Evolutionary conservation across 1,140 invertebrate species (phyloP).

Genomic region (Eubasilissa regina): DNA sequence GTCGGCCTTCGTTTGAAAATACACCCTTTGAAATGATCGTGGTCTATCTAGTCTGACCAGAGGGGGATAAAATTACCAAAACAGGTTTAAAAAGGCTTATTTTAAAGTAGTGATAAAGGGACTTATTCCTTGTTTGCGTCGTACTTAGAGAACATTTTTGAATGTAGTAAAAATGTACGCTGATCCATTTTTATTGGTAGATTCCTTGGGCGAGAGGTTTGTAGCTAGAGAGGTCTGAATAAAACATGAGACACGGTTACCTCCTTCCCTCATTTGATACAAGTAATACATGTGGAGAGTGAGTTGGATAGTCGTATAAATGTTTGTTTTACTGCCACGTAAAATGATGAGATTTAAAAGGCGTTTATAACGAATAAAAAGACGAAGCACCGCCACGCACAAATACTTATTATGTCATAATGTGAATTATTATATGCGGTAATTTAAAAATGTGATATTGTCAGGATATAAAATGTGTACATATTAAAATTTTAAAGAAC

Average conservation of each 20-base stretch:
- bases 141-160: background rate
- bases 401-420: too few relatives aligned
- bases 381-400: background rate
- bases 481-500: too few relatives aligned
- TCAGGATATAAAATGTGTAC: too few relatives aligned
- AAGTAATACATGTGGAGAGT: conserved; percentile 11
- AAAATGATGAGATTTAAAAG: conserved; percentile 40
- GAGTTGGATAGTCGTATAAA: conserved; percentile 23
- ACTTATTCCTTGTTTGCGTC: background rate
- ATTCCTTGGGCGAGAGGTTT: conserved; percentile 11
- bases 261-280: conserved; percentile 5
- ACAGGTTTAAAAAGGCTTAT: background rate
- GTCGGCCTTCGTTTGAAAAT: conserved; percentile 4
- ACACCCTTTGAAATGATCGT: conserved; percentile 4
- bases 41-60: conserved; percentile 20
- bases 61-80: background rate
- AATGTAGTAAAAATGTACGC: background rate
- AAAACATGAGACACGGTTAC: conserved; percentile 31
- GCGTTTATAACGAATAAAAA: conserved; percentile 4
- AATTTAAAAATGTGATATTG: too few relatives aligned
- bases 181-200: background rate
- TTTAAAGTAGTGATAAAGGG: background rate
- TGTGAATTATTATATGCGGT: too few relatives aligned
- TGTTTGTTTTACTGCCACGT: conserved; percentile 31
- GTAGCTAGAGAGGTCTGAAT: conserved; percentile 18